Conservation (phyloP, 2,797 vertebrate genomes). For the Pelodytes ibericus region DNA sequence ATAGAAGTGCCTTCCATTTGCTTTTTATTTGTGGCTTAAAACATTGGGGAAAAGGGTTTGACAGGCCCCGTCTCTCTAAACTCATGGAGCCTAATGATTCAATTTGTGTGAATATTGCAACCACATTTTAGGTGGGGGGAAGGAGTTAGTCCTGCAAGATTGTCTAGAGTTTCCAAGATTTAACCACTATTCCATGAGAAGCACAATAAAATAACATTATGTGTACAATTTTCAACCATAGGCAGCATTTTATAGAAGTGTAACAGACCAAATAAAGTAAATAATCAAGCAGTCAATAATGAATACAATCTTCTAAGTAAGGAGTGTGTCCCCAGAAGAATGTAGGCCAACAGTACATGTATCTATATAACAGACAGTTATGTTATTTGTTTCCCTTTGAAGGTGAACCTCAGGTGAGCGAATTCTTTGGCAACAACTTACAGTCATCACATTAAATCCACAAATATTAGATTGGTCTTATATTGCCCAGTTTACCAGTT, state of each 20-base stretch:
- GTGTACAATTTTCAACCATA: neutral
- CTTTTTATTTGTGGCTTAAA: slow-evolving; percentile 65
- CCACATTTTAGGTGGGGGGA: slow-evolving; percentile 28
- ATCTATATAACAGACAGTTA: too few species aligned
- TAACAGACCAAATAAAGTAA: neutral
- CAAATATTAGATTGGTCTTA: too few species aligned
- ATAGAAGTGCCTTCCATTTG: slow-evolving; percentile 62
- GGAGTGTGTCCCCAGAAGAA: neutral
- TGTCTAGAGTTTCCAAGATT: slow-evolving; percentile 32
- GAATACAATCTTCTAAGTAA: neutral
- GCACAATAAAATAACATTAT: slow-evolving; percentile 11
- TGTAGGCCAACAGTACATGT: too few species aligned
- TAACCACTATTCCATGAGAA: slow-evolving; percentile 30
- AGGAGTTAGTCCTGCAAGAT: slow-evolving; percentile 18
- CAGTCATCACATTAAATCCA: too few species aligned
- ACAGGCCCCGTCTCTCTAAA: slow-evolving; percentile 20
- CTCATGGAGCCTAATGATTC: slow-evolving; percentile 25
- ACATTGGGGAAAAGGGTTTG: slow-evolving; percentile 48
- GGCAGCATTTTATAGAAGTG: neutral
- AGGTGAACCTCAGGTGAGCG: too few species aligned
- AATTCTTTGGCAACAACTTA: too few species aligned
- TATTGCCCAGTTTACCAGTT: too few species aligned
- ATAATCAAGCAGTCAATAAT: neutral
- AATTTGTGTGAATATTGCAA: slow-evolving; percentile 34
- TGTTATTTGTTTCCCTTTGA: too few species aligned